Percentiles rank a stretch among this genome's conserved stretches.
Conservation (phyloP, 2,888 invertebrate genomes). For the Sphaeridia pumilis region DNA sequence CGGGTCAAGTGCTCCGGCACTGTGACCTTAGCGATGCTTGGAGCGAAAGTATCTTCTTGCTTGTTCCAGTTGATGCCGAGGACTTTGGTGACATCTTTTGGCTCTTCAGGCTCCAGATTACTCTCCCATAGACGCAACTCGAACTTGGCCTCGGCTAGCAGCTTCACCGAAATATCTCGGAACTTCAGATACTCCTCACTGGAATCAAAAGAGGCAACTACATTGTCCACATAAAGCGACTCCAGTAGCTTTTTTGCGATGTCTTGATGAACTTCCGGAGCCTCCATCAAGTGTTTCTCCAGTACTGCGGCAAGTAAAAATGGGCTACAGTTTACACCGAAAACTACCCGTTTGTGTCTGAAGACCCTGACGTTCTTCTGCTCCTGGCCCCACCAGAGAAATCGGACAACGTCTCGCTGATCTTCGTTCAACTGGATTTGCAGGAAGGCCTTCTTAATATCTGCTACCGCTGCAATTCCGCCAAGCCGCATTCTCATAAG, state of each 20-base stretch:
- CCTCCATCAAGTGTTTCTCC: background rate
- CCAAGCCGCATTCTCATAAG: conserved; percentile 18
- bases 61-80: conserved; percentile 15
- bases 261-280: background rate
- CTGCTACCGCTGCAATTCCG: conserved; percentile 28
- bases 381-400: conserved; percentile 31
- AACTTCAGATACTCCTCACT: conserved; percentile 1
- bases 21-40: background rate
- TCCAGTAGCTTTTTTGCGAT: conserved; percentile 2
- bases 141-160: conserved; percentile 27
- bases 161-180: conserved; percentile 10
- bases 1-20: conserved; percentile 1
- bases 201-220: background rate
- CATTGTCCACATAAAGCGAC: conserved; percentile 17
- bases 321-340: conserved; percentile 16
- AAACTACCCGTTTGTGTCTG: conserved; percentile 13
- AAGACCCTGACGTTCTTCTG: background rate
- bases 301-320: background rate
- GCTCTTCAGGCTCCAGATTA: background rate
- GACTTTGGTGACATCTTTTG: background rate
- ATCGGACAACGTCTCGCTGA: conserved; percentile 36
- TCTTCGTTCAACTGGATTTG: conserved; percentile 33
- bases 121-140: conserved; percentile 31
- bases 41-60: conserved; percentile 17
- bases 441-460: conserved; percentile 37